A percentile compares a stretch with the other conserved stretches of the same genome.
These are phyloP conservation scores for Strigamia transsilvanica DNA, from an alignment of 2,888 invertebrate genomes.

Conservation along the genomic window DNA sequence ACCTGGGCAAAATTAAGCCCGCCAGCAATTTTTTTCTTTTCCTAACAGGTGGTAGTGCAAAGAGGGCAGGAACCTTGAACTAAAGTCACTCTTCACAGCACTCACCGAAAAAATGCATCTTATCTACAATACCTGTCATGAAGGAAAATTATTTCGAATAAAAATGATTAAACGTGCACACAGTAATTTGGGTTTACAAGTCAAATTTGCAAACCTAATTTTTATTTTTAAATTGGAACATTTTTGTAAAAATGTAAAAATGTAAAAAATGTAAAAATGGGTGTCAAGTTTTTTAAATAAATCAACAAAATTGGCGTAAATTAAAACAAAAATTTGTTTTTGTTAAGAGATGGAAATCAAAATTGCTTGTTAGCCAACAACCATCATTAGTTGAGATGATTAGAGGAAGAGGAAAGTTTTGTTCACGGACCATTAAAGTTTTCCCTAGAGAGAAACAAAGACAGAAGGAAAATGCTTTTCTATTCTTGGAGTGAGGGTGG, in stretches of 20 bases:
- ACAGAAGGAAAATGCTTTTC: conserved; percentile 2
- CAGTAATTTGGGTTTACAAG: background rate
- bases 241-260: no score
- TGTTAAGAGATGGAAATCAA: no score
- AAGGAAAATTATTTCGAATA: background rate
- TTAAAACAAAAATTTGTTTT: no score
- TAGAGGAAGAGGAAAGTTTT: background rate
- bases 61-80: conserved; percentile 47
- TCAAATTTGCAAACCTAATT: background rate
- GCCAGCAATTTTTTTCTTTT: conserved; percentile 3
- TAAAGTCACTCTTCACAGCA: conserved; percentile 23
- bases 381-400: conserved; percentile 16
- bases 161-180: background rate
- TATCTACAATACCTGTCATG: conserved; percentile 15
- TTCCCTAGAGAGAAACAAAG: conserved; percentile 9
- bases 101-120: conserved; percentile 43
- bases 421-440: conserved; percentile 14
- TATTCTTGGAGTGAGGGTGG: conserved; percentile 37
- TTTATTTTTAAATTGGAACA: no score
- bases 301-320: no score
- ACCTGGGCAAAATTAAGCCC: conserved; percentile 40
- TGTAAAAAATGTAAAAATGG: no score
- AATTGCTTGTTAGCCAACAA: background rate
- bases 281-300: no score
- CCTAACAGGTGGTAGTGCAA: conserved; percentile 48